A percentile compares a stretch with the other conserved stretches of the same genome.
These are phyloP conservation scores for Dromiciops gliroides DNA, from an alignment of 2,113 vertebrate species.

Conservation along the genomic window DNA sequence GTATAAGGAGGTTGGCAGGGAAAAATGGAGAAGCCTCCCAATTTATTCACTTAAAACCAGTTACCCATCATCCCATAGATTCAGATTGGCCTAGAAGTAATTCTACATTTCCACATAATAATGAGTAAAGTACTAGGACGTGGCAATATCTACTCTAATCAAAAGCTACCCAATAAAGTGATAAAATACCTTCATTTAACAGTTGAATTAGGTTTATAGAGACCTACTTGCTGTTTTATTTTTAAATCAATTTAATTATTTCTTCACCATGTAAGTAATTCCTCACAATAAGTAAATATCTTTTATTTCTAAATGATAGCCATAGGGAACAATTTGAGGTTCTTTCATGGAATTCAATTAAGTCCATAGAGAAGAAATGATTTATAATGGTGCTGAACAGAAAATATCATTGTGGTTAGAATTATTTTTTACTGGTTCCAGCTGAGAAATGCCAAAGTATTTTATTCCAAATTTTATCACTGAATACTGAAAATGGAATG, in stretches of 20 bases:
- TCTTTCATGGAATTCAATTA: conserved; percentile 49
- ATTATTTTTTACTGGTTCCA: conserved; percentile 16
- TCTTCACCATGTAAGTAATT: conserved; percentile 30
- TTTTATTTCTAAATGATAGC: conserved; percentile 60
- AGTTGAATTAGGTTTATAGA: conserved; percentile 55
- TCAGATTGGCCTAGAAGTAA: background rate
- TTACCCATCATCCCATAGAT: background rate
- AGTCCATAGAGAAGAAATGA: conserved; percentile 54
- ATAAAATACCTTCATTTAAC: conserved; percentile 1
- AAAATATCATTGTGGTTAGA: conserved; percentile 38
- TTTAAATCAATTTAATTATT: conserved; percentile 29
- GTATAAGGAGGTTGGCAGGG: background rate
- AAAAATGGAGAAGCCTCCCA: background rate
- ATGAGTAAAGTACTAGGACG: background rate
- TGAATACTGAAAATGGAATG: background rate
- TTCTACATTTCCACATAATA: background rate
- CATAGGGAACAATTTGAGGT: conserved; percentile 10
- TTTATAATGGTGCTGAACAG: background rate
- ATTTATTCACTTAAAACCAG: background rate
- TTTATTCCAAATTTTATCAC: conserved; percentile 21
- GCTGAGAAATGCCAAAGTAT: conserved; percentile 2
- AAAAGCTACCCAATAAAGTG: background rate
- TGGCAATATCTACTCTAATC: background rate
- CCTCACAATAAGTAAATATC: conserved; percentile 36
- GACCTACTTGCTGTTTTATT: conserved; percentile 33